These are phyloP conservation scores for Platyura marginata DNA, from an alignment of 1,140 invertebrate genomes.

Conservation along the genomic window DNA sequence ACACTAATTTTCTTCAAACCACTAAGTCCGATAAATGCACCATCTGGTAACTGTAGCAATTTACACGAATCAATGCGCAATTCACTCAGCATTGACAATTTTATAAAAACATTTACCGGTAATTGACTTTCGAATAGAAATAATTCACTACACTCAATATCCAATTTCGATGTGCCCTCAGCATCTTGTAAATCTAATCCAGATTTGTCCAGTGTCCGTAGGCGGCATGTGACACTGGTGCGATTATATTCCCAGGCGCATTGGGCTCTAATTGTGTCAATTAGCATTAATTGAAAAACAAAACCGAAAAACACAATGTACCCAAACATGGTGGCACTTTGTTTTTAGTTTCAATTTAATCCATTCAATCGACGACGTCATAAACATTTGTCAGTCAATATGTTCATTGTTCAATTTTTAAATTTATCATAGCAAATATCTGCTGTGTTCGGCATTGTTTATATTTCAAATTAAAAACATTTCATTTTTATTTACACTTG, in stretches of 20 bases:
- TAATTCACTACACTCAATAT: conserved; percentile 56
- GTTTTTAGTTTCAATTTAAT: background rate
- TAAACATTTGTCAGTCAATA: too few relatives aligned
- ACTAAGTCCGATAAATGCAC: conserved; percentile 55
- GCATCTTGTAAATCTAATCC: conserved; percentile 41
- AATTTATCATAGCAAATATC: too few relatives aligned
- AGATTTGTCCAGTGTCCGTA: conserved; percentile 48
- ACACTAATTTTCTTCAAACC: conserved; percentile 55
- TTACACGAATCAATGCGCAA: conserved; percentile 62
- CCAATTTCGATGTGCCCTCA: conserved; percentile 46
- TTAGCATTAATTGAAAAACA: background rate
- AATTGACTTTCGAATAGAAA: conserved; percentile 64
- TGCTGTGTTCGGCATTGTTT: too few relatives aligned
- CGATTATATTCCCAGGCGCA: conserved; percentile 42
- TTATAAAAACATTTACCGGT: conserved; percentile 46
- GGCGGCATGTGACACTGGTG: conserved; percentile 42
- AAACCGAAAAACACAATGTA: background rate
- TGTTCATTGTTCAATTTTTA: too few relatives aligned
- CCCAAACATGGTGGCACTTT: background rate
- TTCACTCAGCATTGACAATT: conserved; percentile 50
- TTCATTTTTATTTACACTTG: too few relatives aligned
- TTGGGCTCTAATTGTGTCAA: conserved; percentile 11
- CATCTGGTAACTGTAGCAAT: conserved; percentile 50
- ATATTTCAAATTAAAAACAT: too few relatives aligned
- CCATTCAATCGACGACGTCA: background rate